A percentile compares a stretch with the other conserved stretches of the same genome.
phyloP scores from a whole-genome alignment of 2,113 vertebrate species.

The Eudyptes chrysolophus region DNA sequence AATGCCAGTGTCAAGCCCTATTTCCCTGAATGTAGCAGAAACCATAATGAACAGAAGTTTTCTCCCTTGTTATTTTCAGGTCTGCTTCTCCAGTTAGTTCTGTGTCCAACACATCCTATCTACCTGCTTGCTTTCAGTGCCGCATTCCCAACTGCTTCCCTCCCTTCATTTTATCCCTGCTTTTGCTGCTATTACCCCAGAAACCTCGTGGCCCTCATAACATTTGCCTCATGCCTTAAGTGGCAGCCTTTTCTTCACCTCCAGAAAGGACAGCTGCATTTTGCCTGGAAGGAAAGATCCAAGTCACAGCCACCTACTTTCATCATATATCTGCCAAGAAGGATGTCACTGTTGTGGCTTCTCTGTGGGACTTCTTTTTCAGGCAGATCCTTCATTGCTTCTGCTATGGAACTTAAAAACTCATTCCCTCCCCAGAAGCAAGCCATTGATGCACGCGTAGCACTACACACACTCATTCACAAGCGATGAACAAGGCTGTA shows the following conservation, averaged over 20 bases:
- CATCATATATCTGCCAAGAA: background rate
- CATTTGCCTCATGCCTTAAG: background rate
- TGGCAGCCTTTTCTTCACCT: background rate
- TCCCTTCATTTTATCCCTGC: background rate
- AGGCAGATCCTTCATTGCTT: background rate
- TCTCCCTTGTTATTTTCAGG: conserved; percentile 17
- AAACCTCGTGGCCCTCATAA: background rate
- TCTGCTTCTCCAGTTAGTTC: background rate
- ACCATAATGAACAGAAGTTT: background rate
- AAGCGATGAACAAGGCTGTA: background rate
- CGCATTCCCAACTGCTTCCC: background rate
- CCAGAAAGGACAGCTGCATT: background rate
- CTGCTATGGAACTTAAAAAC: background rate
- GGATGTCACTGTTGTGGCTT: background rate
- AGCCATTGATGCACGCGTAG: background rate
- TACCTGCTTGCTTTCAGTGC: background rate
- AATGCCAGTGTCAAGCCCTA: background rate
- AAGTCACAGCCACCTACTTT: background rate
- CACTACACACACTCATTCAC: background rate
- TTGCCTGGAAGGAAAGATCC: background rate
- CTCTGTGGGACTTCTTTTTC: background rate
- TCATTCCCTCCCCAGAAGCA: background rate
- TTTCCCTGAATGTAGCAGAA: background rate
- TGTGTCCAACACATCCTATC: background rate
- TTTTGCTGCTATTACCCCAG: background rate